Evolutionary conservation across 2,797 vertebrate species (phyloP), one percentile per base, ranked within the genome.

Genomic region (Rhodeus uyekii): DNA sequence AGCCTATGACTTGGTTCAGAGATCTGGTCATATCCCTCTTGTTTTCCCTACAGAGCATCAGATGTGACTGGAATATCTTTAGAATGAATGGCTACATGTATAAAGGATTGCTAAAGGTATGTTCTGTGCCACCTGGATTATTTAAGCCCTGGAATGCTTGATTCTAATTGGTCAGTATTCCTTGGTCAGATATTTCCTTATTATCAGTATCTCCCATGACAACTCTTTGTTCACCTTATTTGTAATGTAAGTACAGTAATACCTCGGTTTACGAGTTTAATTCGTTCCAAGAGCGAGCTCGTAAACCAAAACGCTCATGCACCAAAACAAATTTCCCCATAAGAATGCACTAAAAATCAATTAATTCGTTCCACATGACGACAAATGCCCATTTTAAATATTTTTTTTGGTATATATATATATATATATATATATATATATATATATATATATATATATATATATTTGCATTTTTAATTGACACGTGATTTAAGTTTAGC

Each of bases 41-140:
- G 61, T 82, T 76, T 82, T 22, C 42, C 48, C 72, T 50, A 48
- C 34, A 24, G 60, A 53, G 61, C 27, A 46, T 75, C 42, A 22
- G 13, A 46, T 60, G 80, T 76, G 63, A 82, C 72, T 68, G 63
- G 80, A 76, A 76, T 76, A 75, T 58, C 34, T 58, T 75, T 55
- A 58, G 19, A 82, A 67, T 46, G 29, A 18, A 44, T 38, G 16
- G 44, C 2, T 39, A 42, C 19, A 39, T 64, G 71, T 16, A 42
- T 18, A 74, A 55, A 19, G 18, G 53, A 38, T 50, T 64, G 16
- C 12, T 32, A 64, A 24, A 74, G 32, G 48, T 24, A n/a, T 44
- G 38, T 8, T 29, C 9, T 29, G 19, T 58, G 29, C 29, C 3
- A 14, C 9, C 12, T 72, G 22, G 53, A 19, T 29, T 22, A 14